phyloP scores from a whole-genome alignment of 2,888 invertebrate species.

The Dexiosoma caninum region DNA sequence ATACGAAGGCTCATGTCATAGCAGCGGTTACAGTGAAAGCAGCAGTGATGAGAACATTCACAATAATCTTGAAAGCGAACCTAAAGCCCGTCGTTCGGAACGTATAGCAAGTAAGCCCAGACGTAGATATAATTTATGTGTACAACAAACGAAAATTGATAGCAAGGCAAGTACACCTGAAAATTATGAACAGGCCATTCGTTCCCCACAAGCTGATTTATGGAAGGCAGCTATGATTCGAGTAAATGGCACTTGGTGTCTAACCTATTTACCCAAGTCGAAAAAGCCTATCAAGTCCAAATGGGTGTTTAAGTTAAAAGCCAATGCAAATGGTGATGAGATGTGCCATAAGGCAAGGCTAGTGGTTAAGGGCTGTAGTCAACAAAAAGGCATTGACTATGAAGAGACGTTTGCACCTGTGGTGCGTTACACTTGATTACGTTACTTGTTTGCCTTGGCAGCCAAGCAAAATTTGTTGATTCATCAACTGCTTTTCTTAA shows the following conservation, averaged over 20 bases:
- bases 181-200: too few species aligned
- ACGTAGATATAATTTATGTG: too few species aligned
- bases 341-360: slow-evolving; percentile 47
- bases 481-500: slow-evolving; percentile 61
- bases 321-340: background rate
- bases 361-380: slow-evolving; percentile 54
- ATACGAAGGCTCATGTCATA: too few species aligned
- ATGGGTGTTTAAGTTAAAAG: slow-evolving; percentile 1
- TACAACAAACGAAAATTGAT: too few species aligned
- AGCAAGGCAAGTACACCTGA: too few species aligned
- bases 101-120: too few species aligned
- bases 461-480: slow-evolving; percentile 52
- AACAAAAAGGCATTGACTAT: slow-evolving; percentile 57
- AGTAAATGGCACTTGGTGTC: slow-evolving; percentile 11
- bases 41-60: too few species aligned
- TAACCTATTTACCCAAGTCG: slow-evolving; percentile 35
- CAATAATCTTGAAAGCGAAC: too few species aligned
- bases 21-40: too few species aligned
- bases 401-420: slow-evolving; percentile 36
- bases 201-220: too few species aligned
- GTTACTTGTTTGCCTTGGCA: too few species aligned
- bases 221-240: slow-evolving; percentile 11
- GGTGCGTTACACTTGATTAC: slow-evolving; percentile 54
- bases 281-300: slow-evolving; percentile 41
- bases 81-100: too few species aligned